Evolutionary conservation across 2,797 vertebrate species (phyloP), one percentile per base, ranked within the genome.

Genomic region (Diplodus puntazzo): DNA sequence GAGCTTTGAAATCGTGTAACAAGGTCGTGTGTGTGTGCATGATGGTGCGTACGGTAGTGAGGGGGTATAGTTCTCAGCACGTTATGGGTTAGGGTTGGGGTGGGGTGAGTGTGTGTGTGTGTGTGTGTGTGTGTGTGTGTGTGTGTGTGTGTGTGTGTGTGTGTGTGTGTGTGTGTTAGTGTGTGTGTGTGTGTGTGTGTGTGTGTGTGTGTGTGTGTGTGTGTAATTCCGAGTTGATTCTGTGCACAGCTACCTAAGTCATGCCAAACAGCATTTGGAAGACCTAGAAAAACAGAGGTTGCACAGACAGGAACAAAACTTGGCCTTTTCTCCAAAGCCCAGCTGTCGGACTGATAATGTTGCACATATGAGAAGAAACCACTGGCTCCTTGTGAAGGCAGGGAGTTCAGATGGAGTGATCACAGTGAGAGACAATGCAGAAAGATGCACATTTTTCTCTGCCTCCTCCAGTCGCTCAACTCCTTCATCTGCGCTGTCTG

Each of bases 361-460:
- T 88, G 92, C 84, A 87, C 81, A 84, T 83, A 59, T 82, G 88
- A 92, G 76, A 86, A 80, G 85, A 84, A 87, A 92, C 80, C 83
- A 49, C 80, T 70, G 86, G 88, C 84, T 92, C 84, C 74, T 69
- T 58, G 72, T 73, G 85, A 88, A 88, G 80, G 75, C 87, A 77
- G 69, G 42, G 79, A 90, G 76, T 88, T 90, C 81, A 91, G 89
- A 91, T 92, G 88, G 85, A 88, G 88, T 69, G 90, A 92, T 94
- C 92, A 83, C 81, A 83, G 82, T 63, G 55, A 87, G 85, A 90
- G 79, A 88, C 88, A 87, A 87, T 81, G 67, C 59, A 86, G 81
- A 87, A 78, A 73, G 83, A 91, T 82, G 81, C 80, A 84, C 77
- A 85, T 86, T 87, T 82, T 71, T 79, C 84, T 78, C 61, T 63